phyloP scores from a whole-genome alignment of 1,140 invertebrate species.

The Megalopta genalis region DNA sequence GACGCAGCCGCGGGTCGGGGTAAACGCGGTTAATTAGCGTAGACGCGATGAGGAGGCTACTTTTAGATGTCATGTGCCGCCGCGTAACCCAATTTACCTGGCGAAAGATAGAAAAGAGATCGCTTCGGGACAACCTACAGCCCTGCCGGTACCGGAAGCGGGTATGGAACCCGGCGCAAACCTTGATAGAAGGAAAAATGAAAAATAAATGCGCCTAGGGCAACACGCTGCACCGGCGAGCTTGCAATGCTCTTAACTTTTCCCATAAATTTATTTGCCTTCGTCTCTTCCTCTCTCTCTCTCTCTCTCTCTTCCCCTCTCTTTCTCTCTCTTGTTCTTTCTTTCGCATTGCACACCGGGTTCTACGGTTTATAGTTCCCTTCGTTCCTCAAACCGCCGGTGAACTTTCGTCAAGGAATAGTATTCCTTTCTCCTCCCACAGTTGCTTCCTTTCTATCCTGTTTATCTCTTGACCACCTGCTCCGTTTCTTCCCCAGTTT shows the following conservation, averaged over 20 bases:
- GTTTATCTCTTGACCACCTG: conserved; percentile 49
- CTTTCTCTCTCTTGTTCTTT: neutral
- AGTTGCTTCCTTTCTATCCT: conserved; percentile 11
- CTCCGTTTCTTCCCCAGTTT: conserved; percentile 23
- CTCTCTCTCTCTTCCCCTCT: neutral
- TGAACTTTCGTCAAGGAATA: conserved; percentile 74
- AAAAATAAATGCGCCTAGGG: conserved; percentile 64
- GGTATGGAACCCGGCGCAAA: conserved; percentile 15
- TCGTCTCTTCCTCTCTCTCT: conserved; percentile 1
- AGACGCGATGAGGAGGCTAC: conserved; percentile 22
- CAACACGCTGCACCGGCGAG: conserved; percentile 64
- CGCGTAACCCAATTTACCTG: conserved; percentile 64
- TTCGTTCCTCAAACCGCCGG: conserved; percentile 52
- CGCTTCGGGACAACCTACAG: conserved; percentile 8
- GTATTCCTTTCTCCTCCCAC: conserved; percentile 12
- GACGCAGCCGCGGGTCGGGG: neutral
- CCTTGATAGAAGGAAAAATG: conserved; percentile 55
- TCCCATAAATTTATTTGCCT: conserved; percentile 75
- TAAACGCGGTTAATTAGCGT: conserved; percentile 62
- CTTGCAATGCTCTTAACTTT: conserved; percentile 75
- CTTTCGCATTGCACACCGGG: no score
- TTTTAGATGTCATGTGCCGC: conserved; percentile 57
- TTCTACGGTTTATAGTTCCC: neutral
- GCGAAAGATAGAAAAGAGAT: conserved; percentile 36
- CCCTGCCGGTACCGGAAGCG: conserved; percentile 19